Evolutionary conservation across 2,888 invertebrate genomes (phyloP), one percentile per base, ranked within the genome.

Genomic region (Xestia xanthographa): DNA sequence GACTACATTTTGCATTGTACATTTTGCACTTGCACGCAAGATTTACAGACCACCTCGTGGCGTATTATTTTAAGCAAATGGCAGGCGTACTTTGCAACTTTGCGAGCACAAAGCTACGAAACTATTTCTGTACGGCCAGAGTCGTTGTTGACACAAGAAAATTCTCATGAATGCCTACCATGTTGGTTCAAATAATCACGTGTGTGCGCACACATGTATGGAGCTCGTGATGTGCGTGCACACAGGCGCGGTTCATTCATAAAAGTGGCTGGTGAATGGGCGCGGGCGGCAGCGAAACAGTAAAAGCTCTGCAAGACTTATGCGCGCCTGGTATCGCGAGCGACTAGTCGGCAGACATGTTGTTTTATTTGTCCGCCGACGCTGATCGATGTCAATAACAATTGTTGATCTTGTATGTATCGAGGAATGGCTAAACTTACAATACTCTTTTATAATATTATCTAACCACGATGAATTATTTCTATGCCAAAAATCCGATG

Each of bases 151-250:
- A 95, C 95, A 95, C 92, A 95, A 95, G 95, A 94, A 93, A 95
- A 95, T 96, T 96, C 95, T 95, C 95, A 95, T 95, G 94, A 96
- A 95, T 95, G 95, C 95, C 95, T 94, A 93, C 93, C 94, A 92
- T 93, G 92, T 93, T 93, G 93, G 90, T 89, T 93, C 92, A 92
- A 93, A 94, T 92, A 93, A 95, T 95, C 96, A 96, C 95, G 94
- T 95, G 95, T 88, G 86, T 88, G 87, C 86, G 72, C 86, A 91
- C 92, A 92, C 92, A 89, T 88, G 75, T 72, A 86, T 11, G 26
- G 74, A 65, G 79, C 76, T 86, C 82, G 83, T 84, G 86, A 91
- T 87, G 87, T 87, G 69, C 73, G 48, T 91, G 89, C 95, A 94
- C 95, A 95, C 95, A 92, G 72, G 77, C 84, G 65, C 83, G 20